Percentiles rank a stretch among this genome's conserved stretches.
phyloP scores from a whole-genome alignment of 53 echinoderm and acorn worm species.

The Patiria pectinifera region DNA sequence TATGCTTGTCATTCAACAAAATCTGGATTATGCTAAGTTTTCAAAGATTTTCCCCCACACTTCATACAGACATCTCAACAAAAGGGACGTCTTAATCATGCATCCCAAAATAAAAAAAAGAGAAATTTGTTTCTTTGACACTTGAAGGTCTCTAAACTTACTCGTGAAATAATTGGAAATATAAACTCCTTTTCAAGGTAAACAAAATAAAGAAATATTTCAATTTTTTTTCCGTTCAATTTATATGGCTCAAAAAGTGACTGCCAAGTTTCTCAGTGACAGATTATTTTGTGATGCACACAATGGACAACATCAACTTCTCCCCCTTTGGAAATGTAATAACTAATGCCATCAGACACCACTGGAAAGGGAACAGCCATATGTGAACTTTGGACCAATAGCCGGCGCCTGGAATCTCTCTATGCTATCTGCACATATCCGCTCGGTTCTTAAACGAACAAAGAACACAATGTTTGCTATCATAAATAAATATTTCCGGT shows the following conservation, averaged over 20 bases:
- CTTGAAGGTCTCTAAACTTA: too few relatives aligned
- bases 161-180: too few relatives aligned
- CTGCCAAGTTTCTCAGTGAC: not conserved
- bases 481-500: conserved; percentile 61
- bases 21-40: not conserved
- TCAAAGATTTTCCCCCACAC: not conserved
- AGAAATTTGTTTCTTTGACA: too few relatives aligned
- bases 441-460: conserved; percentile 34
- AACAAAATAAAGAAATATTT: too few relatives aligned
- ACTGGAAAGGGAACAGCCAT: conserved; percentile 17
- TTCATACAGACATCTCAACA: not conserved
- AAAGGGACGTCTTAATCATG: too few relatives aligned
- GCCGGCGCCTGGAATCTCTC: conserved; percentile 37
- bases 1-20: conserved; percentile 8
- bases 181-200: too few relatives aligned
- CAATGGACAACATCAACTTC: not conserved
- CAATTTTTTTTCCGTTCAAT: too few relatives aligned
- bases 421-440: conserved; percentile 35
- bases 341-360: not conserved
- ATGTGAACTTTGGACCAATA: conserved; percentile 58
- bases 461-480: conserved; percentile 31
- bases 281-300: not conserved
- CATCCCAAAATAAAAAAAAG: too few relatives aligned
- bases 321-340: conserved; percentile 18
- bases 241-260: too few relatives aligned